A percentile compares a stretch with the other conserved stretches of the same genome.
Conservation (phyloP, 1,140 invertebrate species). For the Tetramorium alpestre region DNA sequence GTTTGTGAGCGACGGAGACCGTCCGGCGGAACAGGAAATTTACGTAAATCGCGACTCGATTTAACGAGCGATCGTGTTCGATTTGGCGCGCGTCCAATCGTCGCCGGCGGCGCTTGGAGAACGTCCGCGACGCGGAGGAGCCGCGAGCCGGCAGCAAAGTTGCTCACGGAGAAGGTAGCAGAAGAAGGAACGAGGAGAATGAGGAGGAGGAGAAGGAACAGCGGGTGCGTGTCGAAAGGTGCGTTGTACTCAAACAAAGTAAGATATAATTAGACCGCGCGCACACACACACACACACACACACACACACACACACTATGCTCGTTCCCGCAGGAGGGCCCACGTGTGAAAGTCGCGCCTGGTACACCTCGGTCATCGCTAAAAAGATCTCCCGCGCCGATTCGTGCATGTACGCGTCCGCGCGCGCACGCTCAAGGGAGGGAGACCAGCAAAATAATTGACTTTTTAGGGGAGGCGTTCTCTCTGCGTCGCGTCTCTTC, state of each 20-base stretch:
- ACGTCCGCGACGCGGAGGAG: constrained; percentile 19
- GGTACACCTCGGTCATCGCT: constrained; percentile 69
- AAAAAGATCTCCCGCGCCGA: constrained; percentile 67
- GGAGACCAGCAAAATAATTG: constrained; percentile 60
- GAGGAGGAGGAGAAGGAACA: constrained; percentile 53
- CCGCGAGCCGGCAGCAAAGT: not conserved
- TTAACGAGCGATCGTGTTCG: constrained; percentile 76
- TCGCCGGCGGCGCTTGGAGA: constrained; percentile 31
- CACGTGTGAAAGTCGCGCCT: constrained; percentile 73
- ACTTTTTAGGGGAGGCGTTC: constrained; percentile 66
- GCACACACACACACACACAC: constrained; percentile 40
- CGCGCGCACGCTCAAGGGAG: not conserved
- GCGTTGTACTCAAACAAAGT: constrained; percentile 86
- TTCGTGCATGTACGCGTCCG: not conserved
- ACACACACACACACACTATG: constrained; percentile 52
- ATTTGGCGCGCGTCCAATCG: constrained; percentile 80
- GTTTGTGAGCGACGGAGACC: not conserved
- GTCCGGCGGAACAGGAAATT: constrained; percentile 60
- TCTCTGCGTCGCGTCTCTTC: constrained; percentile 12
- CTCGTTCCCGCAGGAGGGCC: constrained; percentile 58
- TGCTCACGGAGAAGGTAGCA: not conserved
- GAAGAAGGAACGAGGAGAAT: not conserved
- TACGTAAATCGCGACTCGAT: constrained; percentile 74
- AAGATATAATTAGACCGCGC: constrained; percentile 83
- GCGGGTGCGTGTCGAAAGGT: constrained; percentile 82